Conservation (phyloP, 1,140 invertebrate species). For the Cyrtorhinus lividipennis region DNA sequence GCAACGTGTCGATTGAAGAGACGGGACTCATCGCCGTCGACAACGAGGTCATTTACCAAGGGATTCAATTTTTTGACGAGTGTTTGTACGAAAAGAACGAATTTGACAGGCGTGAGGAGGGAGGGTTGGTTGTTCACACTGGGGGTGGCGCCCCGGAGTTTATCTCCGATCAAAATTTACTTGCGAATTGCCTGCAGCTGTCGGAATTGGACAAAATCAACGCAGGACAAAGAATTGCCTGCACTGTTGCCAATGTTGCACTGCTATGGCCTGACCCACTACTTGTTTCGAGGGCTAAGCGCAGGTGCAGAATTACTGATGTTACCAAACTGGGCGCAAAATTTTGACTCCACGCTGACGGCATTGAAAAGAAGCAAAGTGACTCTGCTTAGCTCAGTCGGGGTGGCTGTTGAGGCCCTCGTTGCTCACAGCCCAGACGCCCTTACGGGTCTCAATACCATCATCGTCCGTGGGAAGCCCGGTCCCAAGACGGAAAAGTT, state of each 20-base stretch:
- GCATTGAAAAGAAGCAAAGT: background rate
- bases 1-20: background rate
- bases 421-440: background rate
- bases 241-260: conserved; percentile 6
- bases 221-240: conserved; percentile 2
- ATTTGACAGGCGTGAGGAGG: background rate
- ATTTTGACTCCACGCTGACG: background rate
- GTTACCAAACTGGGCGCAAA: background rate
- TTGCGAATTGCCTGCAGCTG: conserved; percentile 6
- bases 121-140: background rate
- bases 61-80: conserved; percentile 6
- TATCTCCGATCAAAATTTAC: background rate
- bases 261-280: conserved; percentile 6
- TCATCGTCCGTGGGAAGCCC: conserved; percentile 1
- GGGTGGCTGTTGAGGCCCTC: background rate
- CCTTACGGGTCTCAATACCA: background rate
- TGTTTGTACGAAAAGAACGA: background rate
- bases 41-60: conserved; percentile 5
- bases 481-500: background rate
- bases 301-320: background rate
- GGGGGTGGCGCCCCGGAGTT: background rate
- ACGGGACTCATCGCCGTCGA: conserved; percentile 10
- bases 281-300: background rate
- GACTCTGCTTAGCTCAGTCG: background rate
- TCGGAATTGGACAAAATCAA: background rate